Conservation (phyloP, 2,113 vertebrate species). For the Arenaria interpres region DNA sequence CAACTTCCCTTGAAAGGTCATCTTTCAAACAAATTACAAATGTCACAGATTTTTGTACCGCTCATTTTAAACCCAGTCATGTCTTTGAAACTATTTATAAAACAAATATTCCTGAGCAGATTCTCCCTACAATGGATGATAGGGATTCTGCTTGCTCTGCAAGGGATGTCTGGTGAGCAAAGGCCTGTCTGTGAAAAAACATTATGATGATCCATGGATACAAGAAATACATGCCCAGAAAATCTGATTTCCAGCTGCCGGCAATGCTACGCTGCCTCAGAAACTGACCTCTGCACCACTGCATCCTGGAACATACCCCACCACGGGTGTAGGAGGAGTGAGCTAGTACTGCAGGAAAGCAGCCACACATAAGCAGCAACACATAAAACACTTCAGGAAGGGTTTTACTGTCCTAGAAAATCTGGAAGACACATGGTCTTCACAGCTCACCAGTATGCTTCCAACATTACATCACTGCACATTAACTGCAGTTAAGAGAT, state of each 20-base stretch:
- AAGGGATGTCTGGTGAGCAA: neutral
- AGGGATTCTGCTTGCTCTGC: neutral
- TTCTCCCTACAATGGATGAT: neutral
- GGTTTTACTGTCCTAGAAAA: neutral
- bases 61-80: neutral
- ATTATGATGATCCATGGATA: neutral
- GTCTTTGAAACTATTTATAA: slow-evolving; percentile 1
- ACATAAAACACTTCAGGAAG: neutral
- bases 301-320: neutral
- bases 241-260: neutral
- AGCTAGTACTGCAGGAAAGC: neutral
- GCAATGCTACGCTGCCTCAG: neutral
- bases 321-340: accelerated
- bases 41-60: neutral
- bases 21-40: neutral
- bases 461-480: neutral
- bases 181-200: neutral
- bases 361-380: neutral
- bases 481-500: neutral
- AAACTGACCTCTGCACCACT: neutral
- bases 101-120: neutral
- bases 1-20: neutral
- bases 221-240: neutral
- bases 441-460: neutral
- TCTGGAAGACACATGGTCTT: neutral